Evolutionary conservation across 2,888 invertebrate species (phyloP).

Genomic region (Drosophila lutescens): DNA sequence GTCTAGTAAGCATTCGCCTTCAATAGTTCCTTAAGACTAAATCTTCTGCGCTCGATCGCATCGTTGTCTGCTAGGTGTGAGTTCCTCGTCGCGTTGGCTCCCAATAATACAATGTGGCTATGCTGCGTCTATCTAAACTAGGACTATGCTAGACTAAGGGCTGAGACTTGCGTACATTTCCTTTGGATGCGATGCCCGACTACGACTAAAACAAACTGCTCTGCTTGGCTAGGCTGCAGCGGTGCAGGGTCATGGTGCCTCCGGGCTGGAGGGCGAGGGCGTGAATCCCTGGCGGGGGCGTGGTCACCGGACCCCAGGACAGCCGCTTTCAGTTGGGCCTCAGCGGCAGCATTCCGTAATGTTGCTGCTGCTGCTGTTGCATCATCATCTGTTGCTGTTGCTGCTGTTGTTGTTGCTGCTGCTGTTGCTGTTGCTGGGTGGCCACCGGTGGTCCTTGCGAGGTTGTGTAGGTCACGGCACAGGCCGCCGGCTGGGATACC

Average conservation of each 20-base stretch:
- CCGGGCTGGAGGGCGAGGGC: constrained; percentile 67
- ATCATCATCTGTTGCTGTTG: constrained; percentile 59
- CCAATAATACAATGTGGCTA: constrained; percentile 71
- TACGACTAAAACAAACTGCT: constrained; percentile 66
- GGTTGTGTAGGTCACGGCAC: constrained; percentile 77
- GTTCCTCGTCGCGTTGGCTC: constrained; percentile 55
- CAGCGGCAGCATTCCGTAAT: constrained; percentile 83
- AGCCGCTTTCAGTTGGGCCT: constrained; percentile 82
- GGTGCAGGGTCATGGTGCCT: constrained; percentile 75
- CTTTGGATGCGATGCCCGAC: constrained; percentile 66
- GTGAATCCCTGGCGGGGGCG: constrained; percentile 67
- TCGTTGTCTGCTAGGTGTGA: constrained; percentile 67
- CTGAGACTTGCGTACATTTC: constrained; percentile 57
- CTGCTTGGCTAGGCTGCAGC: constrained; percentile 75
- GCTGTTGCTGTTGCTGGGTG: constrained; percentile 49
- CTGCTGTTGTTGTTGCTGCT: constrained; percentile 58
- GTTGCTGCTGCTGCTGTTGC: constrained; percentile 72
- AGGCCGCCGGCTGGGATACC: constrained; percentile 79
- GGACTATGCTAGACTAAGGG: constrained; percentile 48
- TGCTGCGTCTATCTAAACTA: constrained; percentile 37
- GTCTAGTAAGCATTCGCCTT: not conserved
- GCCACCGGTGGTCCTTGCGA: constrained; percentile 68
- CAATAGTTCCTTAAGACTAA: constrained; percentile 18
- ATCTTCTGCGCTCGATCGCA: not conserved
- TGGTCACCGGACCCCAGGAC: constrained; percentile 77